phyloP scores from a whole-genome alignment of 2,797 vertebrate genomes.

The Cetoscarus ocellatus region DNA sequence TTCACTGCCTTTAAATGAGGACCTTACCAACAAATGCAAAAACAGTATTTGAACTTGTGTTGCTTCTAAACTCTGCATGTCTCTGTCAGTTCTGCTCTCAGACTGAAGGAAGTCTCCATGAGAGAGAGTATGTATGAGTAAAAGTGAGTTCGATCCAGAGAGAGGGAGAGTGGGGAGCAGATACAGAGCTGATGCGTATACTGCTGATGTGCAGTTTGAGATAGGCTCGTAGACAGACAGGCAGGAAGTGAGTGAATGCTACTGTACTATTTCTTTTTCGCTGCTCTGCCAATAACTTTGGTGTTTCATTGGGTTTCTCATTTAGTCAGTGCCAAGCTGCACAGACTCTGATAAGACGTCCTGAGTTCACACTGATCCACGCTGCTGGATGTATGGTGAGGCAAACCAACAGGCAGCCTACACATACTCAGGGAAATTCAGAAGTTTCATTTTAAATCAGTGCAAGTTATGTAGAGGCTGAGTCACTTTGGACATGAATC shows the following conservation, averaged over 20 bases:
- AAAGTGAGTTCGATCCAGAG: slow-evolving; percentile 18
- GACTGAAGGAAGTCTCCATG: slow-evolving; percentile 18
- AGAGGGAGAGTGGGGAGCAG: slow-evolving; percentile 19
- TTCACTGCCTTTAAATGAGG: too few relatives aligned
- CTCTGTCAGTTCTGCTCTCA: slow-evolving; percentile 8
- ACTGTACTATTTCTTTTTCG: slow-evolving; percentile 69
- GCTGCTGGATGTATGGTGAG: slow-evolving; percentile 57
- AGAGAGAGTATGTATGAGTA: slow-evolving; percentile 15
- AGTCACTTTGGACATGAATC: slow-evolving; percentile 51
- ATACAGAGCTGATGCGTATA: slow-evolving; percentile 46
- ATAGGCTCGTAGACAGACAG: slow-evolving; percentile 44
- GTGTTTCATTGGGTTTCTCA: slow-evolving; percentile 69
- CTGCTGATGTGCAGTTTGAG: slow-evolving; percentile 69
- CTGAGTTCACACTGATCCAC: slow-evolving; percentile 60
- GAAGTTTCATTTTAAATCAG: slow-evolving; percentile 50
- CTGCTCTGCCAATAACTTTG: slow-evolving; percentile 68
- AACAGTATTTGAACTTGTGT: not conserved
- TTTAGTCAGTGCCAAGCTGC: slow-evolving; percentile 75
- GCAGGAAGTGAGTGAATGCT: slow-evolving; percentile 40
- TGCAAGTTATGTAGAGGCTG: slow-evolving; percentile 38
- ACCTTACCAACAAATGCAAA: too few relatives aligned
- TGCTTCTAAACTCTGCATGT: slow-evolving; percentile 11
- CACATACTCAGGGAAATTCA: slow-evolving; percentile 47
- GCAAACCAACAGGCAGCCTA: slow-evolving; percentile 44
- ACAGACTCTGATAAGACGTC: slow-evolving; percentile 72